These are phyloP conservation scores for Tribolium freemani DNA, from an alignment of 2,888 invertebrate genomes.

Conservation along the genomic window DNA sequence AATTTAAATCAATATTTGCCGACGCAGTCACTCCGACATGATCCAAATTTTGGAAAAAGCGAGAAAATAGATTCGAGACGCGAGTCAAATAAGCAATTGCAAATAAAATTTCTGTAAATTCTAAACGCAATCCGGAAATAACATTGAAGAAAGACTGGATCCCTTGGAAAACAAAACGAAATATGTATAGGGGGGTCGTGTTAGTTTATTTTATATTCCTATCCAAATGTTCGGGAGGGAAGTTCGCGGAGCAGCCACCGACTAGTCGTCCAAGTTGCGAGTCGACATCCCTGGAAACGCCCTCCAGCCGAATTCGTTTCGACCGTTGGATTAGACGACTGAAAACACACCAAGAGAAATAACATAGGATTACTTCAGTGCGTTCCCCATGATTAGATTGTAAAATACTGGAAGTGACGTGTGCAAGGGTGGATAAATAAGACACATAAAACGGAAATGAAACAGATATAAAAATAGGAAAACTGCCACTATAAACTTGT, in stretches of 20 bases:
- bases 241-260: slow-evolving; percentile 59
- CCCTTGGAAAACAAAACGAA: slow-evolving; percentile 64
- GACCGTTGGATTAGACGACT: slow-evolving; percentile 54
- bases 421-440: slow-evolving; percentile 70
- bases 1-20: slow-evolving; percentile 51
- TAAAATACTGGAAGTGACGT: slow-evolving; percentile 71
- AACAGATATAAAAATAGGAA: slow-evolving; percentile 70
- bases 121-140: slow-evolving; percentile 61
- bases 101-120: slow-evolving; percentile 51
- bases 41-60: too few species aligned
- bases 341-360: slow-evolving; percentile 69
- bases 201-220: slow-evolving; percentile 69
- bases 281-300: slow-evolving; percentile 24
- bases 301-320: slow-evolving; percentile 28
- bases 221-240: slow-evolving; percentile 66
- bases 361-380: slow-evolving; percentile 70
- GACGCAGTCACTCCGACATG: not conserved
- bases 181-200: slow-evolving; percentile 63
- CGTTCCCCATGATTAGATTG: slow-evolving; percentile 72
- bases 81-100: too few species aligned
- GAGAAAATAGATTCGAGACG: not conserved
- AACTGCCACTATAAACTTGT: slow-evolving; percentile 66
- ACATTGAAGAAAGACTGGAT: slow-evolving; percentile 64
- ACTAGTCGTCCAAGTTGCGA: slow-evolving; percentile 51
- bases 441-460: slow-evolving; percentile 70